A percentile compares a stretch with the other conserved stretches of the same genome.
Conservation (phyloP, 1,140 invertebrate genomes). For the Augochlora pura region DNA sequence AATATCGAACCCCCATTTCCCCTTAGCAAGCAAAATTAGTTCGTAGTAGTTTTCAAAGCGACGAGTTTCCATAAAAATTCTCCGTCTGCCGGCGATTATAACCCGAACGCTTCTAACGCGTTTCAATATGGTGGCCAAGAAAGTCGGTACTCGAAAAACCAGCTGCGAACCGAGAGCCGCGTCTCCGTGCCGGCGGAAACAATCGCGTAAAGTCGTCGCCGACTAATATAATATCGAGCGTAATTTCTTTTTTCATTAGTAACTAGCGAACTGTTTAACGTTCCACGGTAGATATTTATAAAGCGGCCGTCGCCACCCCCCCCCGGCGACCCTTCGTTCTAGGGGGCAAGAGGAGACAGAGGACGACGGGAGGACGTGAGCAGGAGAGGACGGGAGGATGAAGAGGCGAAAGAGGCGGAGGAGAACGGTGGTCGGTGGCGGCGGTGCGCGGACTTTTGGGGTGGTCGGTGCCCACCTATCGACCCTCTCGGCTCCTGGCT, state of each 20-base stretch:
- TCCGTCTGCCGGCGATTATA: background rate
- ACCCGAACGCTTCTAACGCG: background rate
- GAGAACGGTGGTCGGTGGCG: conserved; percentile 25
- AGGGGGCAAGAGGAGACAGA: conserved; percentile 21
- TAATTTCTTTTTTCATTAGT: conserved; percentile 67
- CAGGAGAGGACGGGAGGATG: background rate
- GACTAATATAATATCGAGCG: conserved; percentile 48
- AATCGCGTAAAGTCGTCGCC: conserved; percentile 13
- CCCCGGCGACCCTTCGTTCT: conserved; percentile 50
- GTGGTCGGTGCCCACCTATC: conserved; percentile 73
- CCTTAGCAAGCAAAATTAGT: no score
- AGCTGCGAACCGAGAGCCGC: no score
- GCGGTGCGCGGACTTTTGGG: conserved; percentile 64
- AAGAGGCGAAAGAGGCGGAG: conserved; percentile 14
- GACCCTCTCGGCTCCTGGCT: conserved; percentile 68
- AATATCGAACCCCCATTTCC: no score
- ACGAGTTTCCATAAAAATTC: no score
- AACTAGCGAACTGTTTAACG: conserved; percentile 70
- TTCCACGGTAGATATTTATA: conserved; percentile 73
- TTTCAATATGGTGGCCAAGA: background rate
- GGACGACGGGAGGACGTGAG: background rate
- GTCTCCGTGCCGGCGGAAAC: conserved; percentile 1
- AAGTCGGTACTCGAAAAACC: no score
- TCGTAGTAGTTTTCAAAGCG: no score
- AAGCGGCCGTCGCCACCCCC: conserved; percentile 64